Conservation (phyloP, 2,113 vertebrate genomes). For the Atherinomorus stipes region DNA sequence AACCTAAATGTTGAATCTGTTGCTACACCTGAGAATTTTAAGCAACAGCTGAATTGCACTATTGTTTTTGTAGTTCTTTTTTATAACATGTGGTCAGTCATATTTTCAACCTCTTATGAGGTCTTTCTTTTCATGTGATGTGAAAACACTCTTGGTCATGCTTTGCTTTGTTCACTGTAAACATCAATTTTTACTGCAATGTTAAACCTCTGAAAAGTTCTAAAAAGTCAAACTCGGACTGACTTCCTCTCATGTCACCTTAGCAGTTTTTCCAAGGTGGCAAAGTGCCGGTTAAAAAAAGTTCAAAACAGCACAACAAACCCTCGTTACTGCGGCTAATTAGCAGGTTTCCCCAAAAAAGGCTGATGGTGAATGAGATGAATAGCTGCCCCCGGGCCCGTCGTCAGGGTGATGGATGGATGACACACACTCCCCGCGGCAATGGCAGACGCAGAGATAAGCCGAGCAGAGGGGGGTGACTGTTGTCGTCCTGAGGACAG, state of each 20-base stretch:
- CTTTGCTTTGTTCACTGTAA: too few species aligned
- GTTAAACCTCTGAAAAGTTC: slow-evolving; percentile 21
- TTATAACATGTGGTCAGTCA: too few species aligned
- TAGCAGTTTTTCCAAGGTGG: slow-evolving; percentile 54
- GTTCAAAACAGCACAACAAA: slow-evolving; percentile 69
- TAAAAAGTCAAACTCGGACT: slow-evolving; percentile 39
- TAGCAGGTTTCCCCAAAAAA: slow-evolving; percentile 54
- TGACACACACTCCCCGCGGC: slow-evolving; percentile 67
- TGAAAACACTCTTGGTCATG: too few species aligned
- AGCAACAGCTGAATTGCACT: too few species aligned
- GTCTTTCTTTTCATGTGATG: too few species aligned
- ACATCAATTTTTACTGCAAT: too few species aligned
- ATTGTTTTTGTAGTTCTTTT: too few species aligned
- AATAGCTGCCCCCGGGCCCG: slow-evolving; percentile 53
- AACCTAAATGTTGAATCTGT: too few species aligned
- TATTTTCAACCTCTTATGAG: too few species aligned
- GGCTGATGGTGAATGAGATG: slow-evolving; percentile 35
- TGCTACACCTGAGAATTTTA: too few species aligned
- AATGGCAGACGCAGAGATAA: slow-evolving; percentile 48
- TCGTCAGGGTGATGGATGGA: slow-evolving; percentile 68
- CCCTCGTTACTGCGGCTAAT: slow-evolving; percentile 53
- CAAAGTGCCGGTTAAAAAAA: slow-evolving; percentile 21
- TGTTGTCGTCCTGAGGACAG: slow-evolving; percentile 39
- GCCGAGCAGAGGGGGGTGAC: background rate
- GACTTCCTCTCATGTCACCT: slow-evolving; percentile 52